Conservation (phyloP, 23 tunicate species). For the Styela clava region DNA sequence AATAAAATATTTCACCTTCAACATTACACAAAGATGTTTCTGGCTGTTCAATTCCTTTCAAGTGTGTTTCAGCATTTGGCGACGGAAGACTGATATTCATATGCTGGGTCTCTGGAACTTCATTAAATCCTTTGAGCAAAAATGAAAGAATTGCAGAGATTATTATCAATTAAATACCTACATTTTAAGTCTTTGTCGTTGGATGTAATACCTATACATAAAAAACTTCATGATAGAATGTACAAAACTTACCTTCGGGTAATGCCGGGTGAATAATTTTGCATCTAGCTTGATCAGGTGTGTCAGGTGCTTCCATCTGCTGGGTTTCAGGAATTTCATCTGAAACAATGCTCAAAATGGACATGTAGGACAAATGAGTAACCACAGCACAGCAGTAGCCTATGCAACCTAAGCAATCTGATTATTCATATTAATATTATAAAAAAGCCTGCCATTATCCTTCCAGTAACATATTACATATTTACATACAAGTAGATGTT, state of each 20-base stretch:
- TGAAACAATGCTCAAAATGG: conserved; percentile 5
- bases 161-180: too few species aligned
- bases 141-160: too few species aligned
- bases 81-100: background rate
- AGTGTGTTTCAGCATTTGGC: background rate
- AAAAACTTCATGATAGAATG: too few species aligned
- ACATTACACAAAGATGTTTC: background rate
- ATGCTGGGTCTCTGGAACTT: conserved; percentile 17
- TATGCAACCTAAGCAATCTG: too few species aligned
- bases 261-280: background rate
- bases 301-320: conserved; percentile 10
- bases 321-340: conserved; percentile 33
- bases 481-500: too few species aligned
- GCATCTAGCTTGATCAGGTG: background rate
- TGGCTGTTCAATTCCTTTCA: background rate
- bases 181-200: too few species aligned
- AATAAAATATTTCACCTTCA: background rate
- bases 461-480: too few species aligned
- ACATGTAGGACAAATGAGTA: too few species aligned
- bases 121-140: background rate
- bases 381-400: too few species aligned
- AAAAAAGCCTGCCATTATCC: too few species aligned
- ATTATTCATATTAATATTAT: too few species aligned
- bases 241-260: background rate
- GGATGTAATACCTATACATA: too few species aligned